Percentiles rank a stretch among this genome's conserved stretches.
Conservation (phyloP, 2,113 vertebrate genomes). For the Carettochelys insculpta region DNA sequence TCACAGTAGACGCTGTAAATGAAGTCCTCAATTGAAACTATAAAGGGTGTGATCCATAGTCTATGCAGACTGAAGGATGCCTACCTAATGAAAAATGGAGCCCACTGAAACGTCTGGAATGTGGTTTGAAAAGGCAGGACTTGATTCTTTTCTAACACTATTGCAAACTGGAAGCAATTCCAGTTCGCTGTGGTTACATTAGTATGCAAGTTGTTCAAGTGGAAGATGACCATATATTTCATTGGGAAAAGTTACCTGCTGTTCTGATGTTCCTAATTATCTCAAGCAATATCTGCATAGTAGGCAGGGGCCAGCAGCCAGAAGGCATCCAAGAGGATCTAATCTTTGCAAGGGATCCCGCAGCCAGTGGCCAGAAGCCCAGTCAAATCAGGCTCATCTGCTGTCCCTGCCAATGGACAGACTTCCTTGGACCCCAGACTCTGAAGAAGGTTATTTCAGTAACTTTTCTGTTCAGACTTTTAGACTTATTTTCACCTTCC, state of each 20-base stretch:
- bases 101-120: no score
- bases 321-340: not conserved
- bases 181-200: not conserved
- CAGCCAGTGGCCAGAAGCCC: not conserved
- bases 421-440: not conserved
- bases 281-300: not conserved
- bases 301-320: not conserved
- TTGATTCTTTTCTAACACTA: not conserved
- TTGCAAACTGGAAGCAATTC: not conserved
- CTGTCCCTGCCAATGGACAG: not conserved
- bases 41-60: no score
- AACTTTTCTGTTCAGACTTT: not conserved
- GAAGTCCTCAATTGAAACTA: no score
- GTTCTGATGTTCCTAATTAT: not conserved
- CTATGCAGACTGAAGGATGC: no score
- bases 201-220: not conserved
- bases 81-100: no score
- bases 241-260: not conserved
- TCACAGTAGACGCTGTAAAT: no score
- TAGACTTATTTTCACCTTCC: not conserved
- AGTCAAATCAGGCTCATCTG: not conserved
- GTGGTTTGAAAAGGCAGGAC: not conserved
- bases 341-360: not conserved
- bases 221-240: not conserved
- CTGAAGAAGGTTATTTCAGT: not conserved